Evolutionary conservation across 2,113 vertebrate genomes (phyloP), one percentile per base, ranked within the genome.

Genomic region (Protomyctophum bolini): DNA sequence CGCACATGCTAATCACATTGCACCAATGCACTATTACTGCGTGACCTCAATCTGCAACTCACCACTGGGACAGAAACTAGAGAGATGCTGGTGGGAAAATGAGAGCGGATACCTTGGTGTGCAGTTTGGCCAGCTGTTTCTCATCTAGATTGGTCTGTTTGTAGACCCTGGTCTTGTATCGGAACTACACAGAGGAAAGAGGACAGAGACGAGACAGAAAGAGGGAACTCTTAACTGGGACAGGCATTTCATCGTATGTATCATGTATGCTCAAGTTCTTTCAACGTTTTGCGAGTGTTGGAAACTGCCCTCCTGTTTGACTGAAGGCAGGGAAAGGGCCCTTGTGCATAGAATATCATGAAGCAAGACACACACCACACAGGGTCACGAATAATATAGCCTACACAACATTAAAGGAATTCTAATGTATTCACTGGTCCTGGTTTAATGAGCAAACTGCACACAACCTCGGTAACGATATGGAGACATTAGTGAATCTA

Each of bases 121-220:
- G 97, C 73, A 99, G 89, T 83, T 99, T 99, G 83, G 96, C 96
- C 92, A 99, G 88, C 73, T 98, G 98, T 77, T 99, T 99, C 90
- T 98, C 98, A 83, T 99, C 97, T 60, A 98, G 91, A 77, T 96
- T 97, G 57, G 95, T 95, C 91, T 99, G 98, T 58, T 93, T 98
- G 91, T 99, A 99, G 55, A 99, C 96, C 76, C 97, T 92, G 69
- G 94, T 99, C 92, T 99, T 99, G 85, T 99, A 99, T 10, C 96
- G 95, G 88, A 99, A 99, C 98, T 99, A 63, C 75, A 60, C 75
- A 60, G 51, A 8, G 8, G 2, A 61, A 57, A 61, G 14, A 55
- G 29, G 33, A 58, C 6, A 41, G 29, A 21, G 4, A 6, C 4
- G 57, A 77, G 29, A 75, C 51, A 77, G 70, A 59, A 52, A 72